Base-by-base conservation (phyloP, 1,140 invertebrate species). In the Nixonia krombeini region DNA sequence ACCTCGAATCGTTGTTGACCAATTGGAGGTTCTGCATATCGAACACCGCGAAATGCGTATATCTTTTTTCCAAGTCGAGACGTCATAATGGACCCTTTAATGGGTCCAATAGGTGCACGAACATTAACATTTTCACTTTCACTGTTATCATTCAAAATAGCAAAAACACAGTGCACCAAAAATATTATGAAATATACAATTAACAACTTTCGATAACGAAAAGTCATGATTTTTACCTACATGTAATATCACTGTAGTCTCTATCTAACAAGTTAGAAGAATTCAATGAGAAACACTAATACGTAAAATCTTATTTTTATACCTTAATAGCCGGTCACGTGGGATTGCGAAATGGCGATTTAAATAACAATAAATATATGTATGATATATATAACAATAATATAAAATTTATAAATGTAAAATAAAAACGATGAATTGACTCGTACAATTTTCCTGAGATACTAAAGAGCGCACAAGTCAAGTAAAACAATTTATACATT, bases 41-140 rank as follows among this genome's bases (percentile, higher is more conserved):
- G 86, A n/a, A 91, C 87, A 0, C 89, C 89, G 17, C 88, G 87
- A 47, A 89, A 91, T 9, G 88, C 86, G 61, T 86, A 88, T 59
- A 89, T 89, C 8, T 74, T 75, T 46, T 84, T 85, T 1, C 87
- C 87, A 16, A 80, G 49, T 38, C 82, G 64, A 5, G 78, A 69
- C 13, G 78, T 65, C 35, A 77, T 52, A 4, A 25, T 17, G 7
- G 75, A 74, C 7, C 85, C 85, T 57, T 75, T 67, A 40, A 85
- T 65, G 35, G 75, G 68, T 0, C 85, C 85, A 18, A 81, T 17
- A 0, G 77, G 70, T 8, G 77, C 71, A 13, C 25, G 38, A 33
- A 45, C 42, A 9, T 18, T 1, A 21, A 40, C 37, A 8, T 8
- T 40, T 40, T 40, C 37, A 17, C 18, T 18, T 18, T 40, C 37